A percentile compares a stretch with the other conserved stretches of the same genome.
Evolutionary conservation across 2,888 invertebrate genomes (phyloP).

Genomic region (Chalcis sispes): DNA sequence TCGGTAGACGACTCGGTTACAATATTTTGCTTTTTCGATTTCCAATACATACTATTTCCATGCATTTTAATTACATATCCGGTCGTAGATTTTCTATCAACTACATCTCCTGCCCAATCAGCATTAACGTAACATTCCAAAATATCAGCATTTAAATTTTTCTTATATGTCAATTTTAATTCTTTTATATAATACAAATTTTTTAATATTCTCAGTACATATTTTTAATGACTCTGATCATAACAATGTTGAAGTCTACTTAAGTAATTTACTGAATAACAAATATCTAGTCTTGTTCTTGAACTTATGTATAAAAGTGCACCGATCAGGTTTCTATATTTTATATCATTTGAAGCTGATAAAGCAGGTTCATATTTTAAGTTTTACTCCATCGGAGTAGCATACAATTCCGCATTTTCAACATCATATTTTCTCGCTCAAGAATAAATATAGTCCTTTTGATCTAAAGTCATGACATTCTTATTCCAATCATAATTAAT

Average conservation of each 20-base stretch:
- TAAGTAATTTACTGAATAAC: conserved; percentile 23
- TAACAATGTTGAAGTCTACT: conserved; percentile 42
- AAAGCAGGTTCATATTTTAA: conserved; percentile 71
- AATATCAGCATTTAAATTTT: background rate
- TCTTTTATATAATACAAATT: conserved; percentile 26
- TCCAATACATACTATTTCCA: background rate
- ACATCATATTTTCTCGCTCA: conserved; percentile 24
- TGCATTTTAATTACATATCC: conserved; percentile 4
- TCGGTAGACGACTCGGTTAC: background rate
- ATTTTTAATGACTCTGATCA: conserved; percentile 33
- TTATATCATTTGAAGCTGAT: conserved; percentile 69
- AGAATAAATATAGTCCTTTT: conserved; percentile 27
- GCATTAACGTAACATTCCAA: conserved; percentile 14
- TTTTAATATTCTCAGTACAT: conserved; percentile 32
- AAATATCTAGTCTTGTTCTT: conserved; percentile 31
- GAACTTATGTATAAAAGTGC: conserved; percentile 36
- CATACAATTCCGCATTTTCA: conserved; percentile 33
- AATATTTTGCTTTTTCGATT: conserved; percentile 10
- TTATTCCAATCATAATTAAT: background rate
- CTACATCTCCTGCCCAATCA: conserved; percentile 1
- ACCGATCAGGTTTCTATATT: conserved; percentile 39
- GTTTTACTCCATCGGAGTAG: conserved; percentile 34
- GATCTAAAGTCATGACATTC: background rate
- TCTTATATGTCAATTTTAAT: conserved; percentile 28
- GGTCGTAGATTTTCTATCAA: background rate